Percentiles rank a stretch among this genome's conserved stretches.
Conservation (phyloP, 2,797 vertebrate genomes). For the Pogoniulus pusillus region DNA sequence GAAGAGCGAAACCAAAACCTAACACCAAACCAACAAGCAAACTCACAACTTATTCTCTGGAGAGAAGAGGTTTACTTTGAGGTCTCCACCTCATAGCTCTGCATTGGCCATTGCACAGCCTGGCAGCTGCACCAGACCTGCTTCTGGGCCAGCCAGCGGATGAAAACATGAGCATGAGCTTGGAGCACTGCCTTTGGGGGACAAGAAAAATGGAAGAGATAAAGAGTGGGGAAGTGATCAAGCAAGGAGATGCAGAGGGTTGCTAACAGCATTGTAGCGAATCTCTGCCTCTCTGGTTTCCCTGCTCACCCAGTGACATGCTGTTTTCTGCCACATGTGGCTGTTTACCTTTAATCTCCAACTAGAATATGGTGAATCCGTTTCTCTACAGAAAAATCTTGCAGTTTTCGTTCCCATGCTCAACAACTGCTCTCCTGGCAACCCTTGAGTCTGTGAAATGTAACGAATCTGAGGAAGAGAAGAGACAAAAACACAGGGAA, state of each 20-base stretch:
- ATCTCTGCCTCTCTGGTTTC: neutral
- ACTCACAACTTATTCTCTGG: neutral
- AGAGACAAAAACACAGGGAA: neutral
- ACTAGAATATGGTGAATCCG: slow-evolving; percentile 87
- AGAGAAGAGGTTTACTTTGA: neutral
- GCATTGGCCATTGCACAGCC: neutral
- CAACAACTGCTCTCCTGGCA: slow-evolving; percentile 92
- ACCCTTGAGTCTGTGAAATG: slow-evolving; percentile 98
- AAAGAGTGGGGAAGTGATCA: neutral
- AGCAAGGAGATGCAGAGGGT: no score
- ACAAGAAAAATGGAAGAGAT: neutral
- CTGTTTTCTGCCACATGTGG: neutral
- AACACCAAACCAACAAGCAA: neutral
- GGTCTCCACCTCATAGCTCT: neutral
- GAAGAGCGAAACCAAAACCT: no score
- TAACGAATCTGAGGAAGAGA: slow-evolving; percentile 90
- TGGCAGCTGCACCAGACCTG: neutral
- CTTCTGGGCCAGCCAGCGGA: accelerated
- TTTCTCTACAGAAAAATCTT: slow-evolving; percentile 94
- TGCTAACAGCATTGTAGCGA: accelerated
- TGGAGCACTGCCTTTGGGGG: neutral
- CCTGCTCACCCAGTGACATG: neutral
- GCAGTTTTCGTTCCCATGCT: slow-evolving; percentile 94
- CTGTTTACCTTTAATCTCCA: slow-evolving; percentile 95
- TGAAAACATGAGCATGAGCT: neutral